A percentile compares a stretch with the other conserved stretches of the same genome.
phyloP scores from a whole-genome alignment of 2,113 vertebrate species.

The Saimiri boliviensis region DNA sequence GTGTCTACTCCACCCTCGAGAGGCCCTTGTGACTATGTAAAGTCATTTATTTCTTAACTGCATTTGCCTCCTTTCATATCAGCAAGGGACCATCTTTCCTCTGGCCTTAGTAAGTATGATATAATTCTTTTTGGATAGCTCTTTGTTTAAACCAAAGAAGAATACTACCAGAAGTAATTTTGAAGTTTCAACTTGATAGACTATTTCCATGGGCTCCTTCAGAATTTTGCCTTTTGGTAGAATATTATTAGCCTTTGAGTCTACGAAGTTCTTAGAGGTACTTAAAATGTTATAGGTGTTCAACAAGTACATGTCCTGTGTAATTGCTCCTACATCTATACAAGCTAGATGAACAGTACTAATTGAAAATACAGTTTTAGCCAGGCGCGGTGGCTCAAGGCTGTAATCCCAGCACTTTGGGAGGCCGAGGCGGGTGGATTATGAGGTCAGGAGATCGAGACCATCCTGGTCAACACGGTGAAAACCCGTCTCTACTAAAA shows the following conservation, averaged over 20 bases:
- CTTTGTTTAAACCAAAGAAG: slow-evolving; percentile 12
- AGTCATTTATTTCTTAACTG: slow-evolving; percentile 54
- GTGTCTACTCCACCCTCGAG: slow-evolving; percentile 35
- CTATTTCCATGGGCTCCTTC: slow-evolving; percentile 24
- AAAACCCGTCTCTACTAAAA: too few species aligned
- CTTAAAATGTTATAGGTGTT: background rate
- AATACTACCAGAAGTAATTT: background rate
- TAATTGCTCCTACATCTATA: background rate
- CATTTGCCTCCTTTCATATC: background rate
- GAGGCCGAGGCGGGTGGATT: too few species aligned
- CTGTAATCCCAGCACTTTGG: too few species aligned
- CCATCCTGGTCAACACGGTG: too few species aligned
- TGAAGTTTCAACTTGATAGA: slow-evolving; percentile 33
- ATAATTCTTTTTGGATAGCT: slow-evolving; percentile 56
- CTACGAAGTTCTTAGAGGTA: background rate
- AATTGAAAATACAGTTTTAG: background rate
- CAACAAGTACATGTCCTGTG: background rate
- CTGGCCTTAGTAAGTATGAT: background rate
- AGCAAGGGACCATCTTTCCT: slow-evolving; percentile 2
- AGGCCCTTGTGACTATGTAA: background rate
- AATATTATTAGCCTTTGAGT: slow-evolving; percentile 20
- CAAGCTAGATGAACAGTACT: background rate
- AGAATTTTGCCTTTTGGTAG: background rate
- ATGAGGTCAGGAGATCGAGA: too few species aligned
- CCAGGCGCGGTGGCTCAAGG: too few species aligned